Evolutionary conservation across 2,113 vertebrate species (phyloP), one percentile per base, ranked within the genome.

Genomic region (Lanius ludovicianus): DNA sequence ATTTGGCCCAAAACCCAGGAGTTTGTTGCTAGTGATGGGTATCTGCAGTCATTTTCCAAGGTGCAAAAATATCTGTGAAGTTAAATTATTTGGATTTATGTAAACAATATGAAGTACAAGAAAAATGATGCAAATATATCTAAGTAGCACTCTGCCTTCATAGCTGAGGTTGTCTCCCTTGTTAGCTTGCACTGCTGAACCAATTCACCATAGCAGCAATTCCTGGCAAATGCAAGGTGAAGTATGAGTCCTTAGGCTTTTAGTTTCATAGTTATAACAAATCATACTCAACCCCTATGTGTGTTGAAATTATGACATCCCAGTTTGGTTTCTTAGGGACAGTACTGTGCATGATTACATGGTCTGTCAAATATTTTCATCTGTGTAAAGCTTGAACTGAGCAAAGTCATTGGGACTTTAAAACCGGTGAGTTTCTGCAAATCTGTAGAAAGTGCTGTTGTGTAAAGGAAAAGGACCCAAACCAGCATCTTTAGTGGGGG

Each of bases 171-270:
- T 53, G 52, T 33, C 63, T 93, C 63, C 67, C 59, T 90, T 59
- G 42, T 87, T 90, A 77, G 47, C 50, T n/a, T 59, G 67, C 28
- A 4, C 47, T 67, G 95, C 90, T 77, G 63, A 76, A 52, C 33
- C 84, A 78, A 3, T 68, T 89, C 64, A 52, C 33, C 73, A 19
- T 15, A 41, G 47, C 71, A 95, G 87, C 55, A 81, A 4, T 22
- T 75, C 44, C 62, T 76, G 22, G 30, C 55, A 93, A 89, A 85
- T 91, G 44, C 67, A 74, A 83, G 75, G 79, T 67, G 95, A 96
- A 88, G 63, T 70, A 0, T 44, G 63, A 91, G 76, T 82, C 79
- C 90, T 93, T 25, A 86, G 87, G 93, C 95, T 84, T 88, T 80
- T 53, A 55, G 39, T 56, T 94, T 76, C 9, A 6, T 93, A 59